Evolutionary conservation across 1,140 invertebrate genomes (phyloP), one percentile per base, ranked within the genome.

Genomic region (Temnothorax longispinosus): DNA sequence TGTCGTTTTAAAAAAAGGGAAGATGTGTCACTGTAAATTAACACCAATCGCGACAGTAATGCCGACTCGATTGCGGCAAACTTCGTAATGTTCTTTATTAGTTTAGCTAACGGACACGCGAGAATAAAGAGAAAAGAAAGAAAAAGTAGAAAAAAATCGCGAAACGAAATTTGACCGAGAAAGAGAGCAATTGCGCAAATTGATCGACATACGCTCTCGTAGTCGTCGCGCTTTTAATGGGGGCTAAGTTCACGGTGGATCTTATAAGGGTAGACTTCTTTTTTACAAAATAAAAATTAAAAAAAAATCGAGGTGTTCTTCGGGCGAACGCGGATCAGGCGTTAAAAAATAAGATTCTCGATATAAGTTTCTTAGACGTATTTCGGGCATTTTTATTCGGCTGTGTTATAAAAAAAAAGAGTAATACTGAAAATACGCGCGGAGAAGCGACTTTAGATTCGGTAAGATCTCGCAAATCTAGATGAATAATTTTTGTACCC

Each of bases 401-500:
- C 94, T 95, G 95, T 95, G 95, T 94, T 94, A 52, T 81, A 77
- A 80, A 82, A 74, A 69, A 13, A 38, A 81, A 81, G 65, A 62
- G 71, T 85, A 58, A 87, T 72, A 85, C 32, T n/a, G 10, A 64
- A 84, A 86, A 85, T 80, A 47, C 38, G 82, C 71, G 54, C 71
- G 54, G 21, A 35, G 56, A 58, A 52, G 27, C 65, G 71, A 74
- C 92, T 88, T 90, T 86, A 94, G 93, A 92, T 93, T 93, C 82
- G 92, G 87, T 94, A 95, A 94, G 92, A 86, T 85, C 93, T 92
- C 76, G 93, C 41, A 69, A 94, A 91, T 92, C 92, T 92, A 94
- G 91, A 93, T 91, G 89, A 88, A 95, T 94, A 95, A 95, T 95
- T 95, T 95, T 95, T 95, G 91, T 95, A 95, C 93, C 94, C 94